Evolutionary conservation across 2,888 invertebrate species (phyloP).

Genomic region (Adela reaumurella): DNA sequence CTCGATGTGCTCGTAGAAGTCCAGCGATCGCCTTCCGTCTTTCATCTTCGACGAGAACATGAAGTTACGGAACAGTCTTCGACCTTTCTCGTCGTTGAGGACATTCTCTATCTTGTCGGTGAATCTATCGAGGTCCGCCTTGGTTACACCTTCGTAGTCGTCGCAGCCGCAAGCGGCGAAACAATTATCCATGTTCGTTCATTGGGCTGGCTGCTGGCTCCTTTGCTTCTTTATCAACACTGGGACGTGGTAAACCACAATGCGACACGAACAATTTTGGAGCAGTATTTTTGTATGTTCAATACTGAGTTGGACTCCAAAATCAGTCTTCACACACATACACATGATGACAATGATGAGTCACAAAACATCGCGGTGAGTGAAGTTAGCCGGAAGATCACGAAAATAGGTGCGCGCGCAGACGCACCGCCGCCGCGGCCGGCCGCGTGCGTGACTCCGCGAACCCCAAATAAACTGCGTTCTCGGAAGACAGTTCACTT

Average conservation of each 20-base stretch:
- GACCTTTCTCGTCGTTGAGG: conserved; percentile 42
- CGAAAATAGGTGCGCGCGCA: background rate
- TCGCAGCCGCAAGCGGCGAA: conserved; percentile 46
- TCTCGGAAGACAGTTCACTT: no score
- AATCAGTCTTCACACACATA: no score
- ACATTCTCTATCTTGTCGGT: conserved; percentile 52
- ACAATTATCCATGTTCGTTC: conserved; percentile 38
- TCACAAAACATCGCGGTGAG: no score
- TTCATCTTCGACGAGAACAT: conserved; percentile 41
- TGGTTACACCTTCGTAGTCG: conserved; percentile 37
- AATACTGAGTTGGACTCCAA: no score
- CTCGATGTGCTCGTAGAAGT: conserved; percentile 42
- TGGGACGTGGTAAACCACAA: no score
- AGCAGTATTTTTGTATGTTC: no score
- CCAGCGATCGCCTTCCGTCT: conserved; percentile 32
- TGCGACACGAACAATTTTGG: no score
- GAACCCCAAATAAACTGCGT: background rate
- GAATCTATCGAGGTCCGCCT: conserved; percentile 46
- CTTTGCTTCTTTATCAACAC: no score
- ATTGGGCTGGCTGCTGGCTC: background rate
- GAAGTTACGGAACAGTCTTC: conserved; percentile 41
- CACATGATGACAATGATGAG: no score
- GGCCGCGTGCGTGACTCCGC: background rate
- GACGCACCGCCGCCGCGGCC: no score
- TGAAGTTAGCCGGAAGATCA: background rate